Conservation (phyloP, 2,797 vertebrate genomes). For the Lagodon rhomboides region DNA sequence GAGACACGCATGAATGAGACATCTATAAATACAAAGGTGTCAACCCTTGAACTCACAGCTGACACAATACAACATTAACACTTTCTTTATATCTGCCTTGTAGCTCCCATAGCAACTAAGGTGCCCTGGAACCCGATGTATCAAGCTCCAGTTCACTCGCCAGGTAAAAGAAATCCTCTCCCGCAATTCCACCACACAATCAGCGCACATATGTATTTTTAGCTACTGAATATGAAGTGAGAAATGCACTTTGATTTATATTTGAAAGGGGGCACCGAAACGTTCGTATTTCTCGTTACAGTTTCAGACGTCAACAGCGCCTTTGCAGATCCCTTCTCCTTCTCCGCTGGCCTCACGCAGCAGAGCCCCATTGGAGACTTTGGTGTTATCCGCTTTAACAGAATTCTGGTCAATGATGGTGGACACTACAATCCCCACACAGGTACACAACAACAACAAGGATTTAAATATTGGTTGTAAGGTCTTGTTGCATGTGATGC, state of each 20-base stretch:
- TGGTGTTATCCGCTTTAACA: slow-evolving; percentile 93
- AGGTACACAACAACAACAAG: slow-evolving; percentile 81
- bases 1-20: slow-evolving; percentile 6
- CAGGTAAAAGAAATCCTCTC: slow-evolving; percentile 69
- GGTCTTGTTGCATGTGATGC: neutral
- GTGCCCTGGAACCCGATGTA: slow-evolving; percentile 70
- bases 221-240: neutral
- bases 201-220: neutral
- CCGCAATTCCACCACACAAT: too few relatives aligned
- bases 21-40: slow-evolving; percentile 18
- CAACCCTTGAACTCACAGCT: neutral
- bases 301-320: slow-evolving; percentile 63
- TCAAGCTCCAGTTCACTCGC: slow-evolving; percentile 57
- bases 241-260: neutral
- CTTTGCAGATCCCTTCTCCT: slow-evolving; percentile 87
- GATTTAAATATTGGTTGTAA: neutral
- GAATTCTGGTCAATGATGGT: slow-evolving; percentile 95
- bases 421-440: slow-evolving; percentile 92
- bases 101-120: slow-evolving; percentile 66
- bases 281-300: slow-evolving; percentile 9
- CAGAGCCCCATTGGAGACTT: slow-evolving; percentile 85
- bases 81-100: slow-evolving; percentile 28
- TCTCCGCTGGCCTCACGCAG: slow-evolving; percentile 93
- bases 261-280: neutral
- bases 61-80: neutral